Evolutionary conservation across 37 sponge, comb jelly and placozoan genomes (phyloP).

Genomic region (Oscarella lobularis): DNA sequence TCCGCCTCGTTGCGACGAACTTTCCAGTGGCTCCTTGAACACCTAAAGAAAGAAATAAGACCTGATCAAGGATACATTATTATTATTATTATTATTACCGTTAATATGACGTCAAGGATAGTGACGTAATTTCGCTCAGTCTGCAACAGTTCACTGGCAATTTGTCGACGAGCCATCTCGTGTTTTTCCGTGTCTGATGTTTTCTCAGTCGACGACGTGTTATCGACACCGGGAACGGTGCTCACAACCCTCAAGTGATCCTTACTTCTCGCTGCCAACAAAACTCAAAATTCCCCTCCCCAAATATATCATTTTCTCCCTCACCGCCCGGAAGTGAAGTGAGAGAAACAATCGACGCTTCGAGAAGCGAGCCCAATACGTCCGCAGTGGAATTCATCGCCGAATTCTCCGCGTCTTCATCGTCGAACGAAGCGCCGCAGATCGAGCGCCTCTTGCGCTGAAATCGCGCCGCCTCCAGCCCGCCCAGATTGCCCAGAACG

Average conservation of each 20-base stretch:
- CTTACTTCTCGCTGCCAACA: too few species aligned
- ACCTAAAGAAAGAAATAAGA: conserved; percentile 9
- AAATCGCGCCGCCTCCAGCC: too few species aligned
- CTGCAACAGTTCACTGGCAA: conserved; percentile 69
- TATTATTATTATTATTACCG: conserved; percentile 17
- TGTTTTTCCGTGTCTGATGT: too few species aligned
- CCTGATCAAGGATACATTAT: background rate
- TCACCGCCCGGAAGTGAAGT: conserved; percentile 35
- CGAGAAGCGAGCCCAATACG: conserved; percentile 33
- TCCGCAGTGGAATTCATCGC: conserved; percentile 4
- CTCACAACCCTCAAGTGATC: too few species aligned
- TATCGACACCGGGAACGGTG: background rate
- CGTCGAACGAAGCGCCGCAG: background rate
- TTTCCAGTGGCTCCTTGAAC: conserved; percentile 73
- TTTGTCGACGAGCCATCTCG: conserved; percentile 61
- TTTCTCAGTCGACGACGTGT: conserved; percentile 5
- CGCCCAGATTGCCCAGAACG: too few species aligned
- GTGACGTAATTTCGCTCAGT: conserved; percentile 84
- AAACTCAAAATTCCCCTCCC: too few species aligned
- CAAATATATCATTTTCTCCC: too few species aligned
- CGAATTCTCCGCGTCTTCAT: conserved; percentile 3
- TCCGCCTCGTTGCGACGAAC: conserved; percentile 48
- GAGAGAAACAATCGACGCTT: conserved; percentile 55
- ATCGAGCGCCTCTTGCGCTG: background rate
- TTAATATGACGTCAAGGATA: conserved; percentile 52